These are phyloP conservation scores for Paedocypris sp. DNA, from an alignment of 2,113 vertebrate species.

Conservation along the genomic window DNA sequence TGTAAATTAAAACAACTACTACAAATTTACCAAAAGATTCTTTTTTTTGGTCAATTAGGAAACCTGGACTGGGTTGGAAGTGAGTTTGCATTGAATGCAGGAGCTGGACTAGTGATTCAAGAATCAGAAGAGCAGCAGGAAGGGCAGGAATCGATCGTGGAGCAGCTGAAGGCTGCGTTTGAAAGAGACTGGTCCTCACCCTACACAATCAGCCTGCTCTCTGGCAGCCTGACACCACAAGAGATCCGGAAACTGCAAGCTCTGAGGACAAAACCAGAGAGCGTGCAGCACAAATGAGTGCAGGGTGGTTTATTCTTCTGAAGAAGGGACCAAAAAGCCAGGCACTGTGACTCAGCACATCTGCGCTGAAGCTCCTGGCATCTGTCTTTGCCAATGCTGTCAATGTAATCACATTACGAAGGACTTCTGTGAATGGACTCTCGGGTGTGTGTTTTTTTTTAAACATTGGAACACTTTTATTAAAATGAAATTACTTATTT, in stretches of 20 bases:
- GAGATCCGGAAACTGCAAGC: neutral
- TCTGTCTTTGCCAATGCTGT: neutral
- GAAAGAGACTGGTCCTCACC: conserved; percentile 89
- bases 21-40: neutral
- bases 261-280: neutral
- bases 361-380: neutral
- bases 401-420: conserved; percentile 3
- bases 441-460: neutral
- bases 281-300: neutral
- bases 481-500: neutral
- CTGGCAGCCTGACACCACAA: neutral
- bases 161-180: conserved; percentile 76
- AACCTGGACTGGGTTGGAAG: conserved; percentile 93
- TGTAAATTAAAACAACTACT: no score
- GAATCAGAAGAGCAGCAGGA: conserved; percentile 52
- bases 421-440: neutral
- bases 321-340: conserved; percentile 9
- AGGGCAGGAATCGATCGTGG: conserved; percentile 63
- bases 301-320: neutral
- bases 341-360: conserved; percentile 8
- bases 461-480: neutral
- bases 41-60: conserved; percentile 50
- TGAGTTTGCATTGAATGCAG: conserved; percentile 81
- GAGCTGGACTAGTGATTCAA: conserved; percentile 80
- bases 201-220: conserved; percentile 46